phyloP scores from a whole-genome alignment of 2,113 vertebrate species.

The Urocolius indicus region DNA sequence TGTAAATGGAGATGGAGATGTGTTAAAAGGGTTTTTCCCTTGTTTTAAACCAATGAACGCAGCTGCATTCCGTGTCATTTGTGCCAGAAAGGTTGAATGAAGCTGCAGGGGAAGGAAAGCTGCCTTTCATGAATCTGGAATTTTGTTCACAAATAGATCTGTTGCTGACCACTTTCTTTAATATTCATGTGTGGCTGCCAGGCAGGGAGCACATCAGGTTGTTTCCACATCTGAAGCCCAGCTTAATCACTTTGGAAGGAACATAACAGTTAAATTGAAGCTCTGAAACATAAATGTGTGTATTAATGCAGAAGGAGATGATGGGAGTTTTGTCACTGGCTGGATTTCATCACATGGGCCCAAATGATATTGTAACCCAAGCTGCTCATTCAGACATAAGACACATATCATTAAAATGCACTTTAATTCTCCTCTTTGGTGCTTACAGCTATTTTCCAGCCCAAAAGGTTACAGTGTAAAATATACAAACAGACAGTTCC shows the following conservation, averaged over 20 bases:
- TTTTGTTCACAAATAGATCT: slow-evolving; percentile 18
- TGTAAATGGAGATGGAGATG: slow-evolving; percentile 64
- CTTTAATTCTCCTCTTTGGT: background rate
- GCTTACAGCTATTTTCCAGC: slow-evolving; percentile 65
- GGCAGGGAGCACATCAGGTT: background rate
- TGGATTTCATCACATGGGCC: background rate
- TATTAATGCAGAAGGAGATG: background rate
- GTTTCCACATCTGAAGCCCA: background rate
- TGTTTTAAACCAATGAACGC: slow-evolving; percentile 50
- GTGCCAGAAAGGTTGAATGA: slow-evolving; percentile 65
- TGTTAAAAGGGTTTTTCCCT: slow-evolving; percentile 36
- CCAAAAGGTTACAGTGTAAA: slow-evolving; percentile 19
- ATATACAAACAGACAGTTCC: slow-evolving; percentile 35
- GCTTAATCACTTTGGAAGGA: slow-evolving; percentile 31
- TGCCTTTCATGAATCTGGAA: slow-evolving; percentile 29
- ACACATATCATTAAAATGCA: slow-evolving; percentile 47
- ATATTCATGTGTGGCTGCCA: background rate
- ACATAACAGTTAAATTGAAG: background rate
- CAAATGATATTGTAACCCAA: background rate
- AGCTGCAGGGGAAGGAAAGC: slow-evolving; percentile 64
- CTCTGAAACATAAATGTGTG: background rate
- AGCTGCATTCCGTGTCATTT: slow-evolving; percentile 10
- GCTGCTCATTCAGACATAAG: slow-evolving; percentile 41
- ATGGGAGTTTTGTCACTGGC: background rate
- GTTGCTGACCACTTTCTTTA: slow-evolving; percentile 21